These are phyloP conservation scores for Lydus trimaculatus DNA, from an alignment of 2,888 invertebrate genomes.

Conservation along the genomic window DNA sequence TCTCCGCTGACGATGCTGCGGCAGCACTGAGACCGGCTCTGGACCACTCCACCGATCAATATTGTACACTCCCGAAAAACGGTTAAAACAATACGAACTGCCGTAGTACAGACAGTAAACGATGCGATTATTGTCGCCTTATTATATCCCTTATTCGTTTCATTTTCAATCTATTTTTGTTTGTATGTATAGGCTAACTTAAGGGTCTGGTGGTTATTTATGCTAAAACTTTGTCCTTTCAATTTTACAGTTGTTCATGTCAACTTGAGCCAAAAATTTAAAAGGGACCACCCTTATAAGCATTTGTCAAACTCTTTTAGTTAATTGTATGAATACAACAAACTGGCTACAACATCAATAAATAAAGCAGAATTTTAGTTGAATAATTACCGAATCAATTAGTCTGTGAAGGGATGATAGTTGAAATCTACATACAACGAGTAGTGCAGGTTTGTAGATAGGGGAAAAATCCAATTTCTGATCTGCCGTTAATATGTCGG, in stretches of 20 bases:
- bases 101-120: constrained; percentile 37
- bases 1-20: constrained; percentile 53
- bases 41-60: constrained; percentile 48
- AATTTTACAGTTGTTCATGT: constrained; percentile 41
- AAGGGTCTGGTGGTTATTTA: constrained; percentile 35
- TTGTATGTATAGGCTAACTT: constrained; percentile 14
- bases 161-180: constrained; percentile 12
- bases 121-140: constrained; percentile 35
- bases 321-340: not conserved
- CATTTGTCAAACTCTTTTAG: not conserved
- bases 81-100: constrained; percentile 46
- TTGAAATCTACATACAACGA: not conserved
- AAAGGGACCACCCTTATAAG: constrained; percentile 14
- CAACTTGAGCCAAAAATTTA: constrained; percentile 31
- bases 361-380: not conserved
- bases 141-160: constrained; percentile 20
- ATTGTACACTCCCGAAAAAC: constrained; percentile 51
- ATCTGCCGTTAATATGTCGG: constrained; percentile 33
- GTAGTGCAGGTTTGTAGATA: not conserved
- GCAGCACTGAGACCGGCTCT: constrained; percentile 48
- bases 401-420: not conserved
- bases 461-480: constrained; percentile 23
- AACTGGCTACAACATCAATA: not conserved
- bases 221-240: constrained; percentile 38
- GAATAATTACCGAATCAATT: not conserved